Evolutionary conservation across 2,888 invertebrate genomes (phyloP), one percentile per base, ranked within the genome.

Genomic region (Magallana nippona): DNA sequence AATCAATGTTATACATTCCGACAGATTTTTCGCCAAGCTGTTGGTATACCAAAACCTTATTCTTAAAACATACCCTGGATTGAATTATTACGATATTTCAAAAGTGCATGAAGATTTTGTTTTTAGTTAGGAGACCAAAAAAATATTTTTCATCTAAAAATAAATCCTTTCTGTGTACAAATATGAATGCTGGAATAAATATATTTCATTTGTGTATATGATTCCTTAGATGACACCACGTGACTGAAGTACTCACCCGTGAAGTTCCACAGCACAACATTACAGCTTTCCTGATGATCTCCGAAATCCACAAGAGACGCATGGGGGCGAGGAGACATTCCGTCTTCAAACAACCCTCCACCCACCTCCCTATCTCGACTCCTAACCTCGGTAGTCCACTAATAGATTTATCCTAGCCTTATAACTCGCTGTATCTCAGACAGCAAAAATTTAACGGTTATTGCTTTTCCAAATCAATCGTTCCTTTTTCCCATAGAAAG

Each of bases 251-350:
- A 55, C 85, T 86, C 83, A 87, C 87, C 87, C 86, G 83, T 55
- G 83, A 83, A 82, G 85, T 81, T 56, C 87, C 87, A 84, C 87
- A 88, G 83, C 87, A 88, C 81, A 88, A 86, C 87, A 88, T 88
- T 60, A 82, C 87, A 82, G 82, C 86, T 79, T 82, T 84, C 85
- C 85, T 83, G 80, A 86, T 60, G 79, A 84, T 82, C 82, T 58
- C 79, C 83, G 82, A 81, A 82, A 86, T 78, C 85, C 85, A 83
- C 85, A 84, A 84, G 80, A 86, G 84, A 80, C 83, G 82, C 85
- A 86, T 86, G 79, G 85, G 81, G 71, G 15, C 79, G 78, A 27
- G 63, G 79, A 79, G 57, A 27, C 71, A 71, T 71, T 27, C 71
- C 71, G 71, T 71, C 71, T 13, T 32, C 71, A 22, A 15, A 27